Percentiles rank a stretch among this genome's conserved stretches.
phyloP scores from a whole-genome alignment of 2,888 invertebrate genomes.

The Endotricha flammealis region DNA sequence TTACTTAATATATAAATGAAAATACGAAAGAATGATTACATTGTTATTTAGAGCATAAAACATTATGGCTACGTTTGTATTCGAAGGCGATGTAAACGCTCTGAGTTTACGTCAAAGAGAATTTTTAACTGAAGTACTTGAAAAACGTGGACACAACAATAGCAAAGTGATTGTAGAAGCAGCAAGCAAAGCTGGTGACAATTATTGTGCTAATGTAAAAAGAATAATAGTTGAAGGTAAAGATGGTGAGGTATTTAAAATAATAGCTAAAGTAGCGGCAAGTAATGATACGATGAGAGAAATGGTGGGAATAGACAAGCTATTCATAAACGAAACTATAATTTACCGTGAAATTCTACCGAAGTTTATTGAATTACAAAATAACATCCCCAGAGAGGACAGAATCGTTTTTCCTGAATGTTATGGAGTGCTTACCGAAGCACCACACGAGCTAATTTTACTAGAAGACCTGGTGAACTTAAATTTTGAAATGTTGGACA shows the following conservation, averaged over 20 bases:
- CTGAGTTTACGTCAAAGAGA: conserved; percentile 30
- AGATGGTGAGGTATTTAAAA: conserved; percentile 20
- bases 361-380: conserved; percentile 19
- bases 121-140: conserved; percentile 31
- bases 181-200: conserved; percentile 22
- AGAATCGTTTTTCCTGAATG: conserved; percentile 30
- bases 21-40: too few species aligned
- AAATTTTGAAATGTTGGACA: conserved; percentile 30
- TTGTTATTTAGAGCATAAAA: too few species aligned
- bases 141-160: conserved; percentile 29
- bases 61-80: conserved; percentile 12
- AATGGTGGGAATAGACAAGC: not conserved
- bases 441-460: conserved; percentile 35
- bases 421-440: conserved; percentile 29
- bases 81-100: conserved; percentile 20
- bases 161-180: conserved; percentile 26
- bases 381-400: conserved; percentile 26
- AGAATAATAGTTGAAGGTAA: conserved; percentile 17
- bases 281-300: not conserved
- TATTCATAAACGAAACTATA: conserved; percentile 4
- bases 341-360: conserved; percentile 1
- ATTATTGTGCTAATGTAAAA: conserved; percentile 17
- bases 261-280: conserved; percentile 24
- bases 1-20: too few species aligned
- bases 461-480: conserved; percentile 35